Percentiles rank a stretch among this genome's conserved stretches.
These are phyloP conservation scores for Rhabdomys pumilio DNA, from an alignment of 2,797 vertebrate genomes.

Conservation along the genomic window DNA sequence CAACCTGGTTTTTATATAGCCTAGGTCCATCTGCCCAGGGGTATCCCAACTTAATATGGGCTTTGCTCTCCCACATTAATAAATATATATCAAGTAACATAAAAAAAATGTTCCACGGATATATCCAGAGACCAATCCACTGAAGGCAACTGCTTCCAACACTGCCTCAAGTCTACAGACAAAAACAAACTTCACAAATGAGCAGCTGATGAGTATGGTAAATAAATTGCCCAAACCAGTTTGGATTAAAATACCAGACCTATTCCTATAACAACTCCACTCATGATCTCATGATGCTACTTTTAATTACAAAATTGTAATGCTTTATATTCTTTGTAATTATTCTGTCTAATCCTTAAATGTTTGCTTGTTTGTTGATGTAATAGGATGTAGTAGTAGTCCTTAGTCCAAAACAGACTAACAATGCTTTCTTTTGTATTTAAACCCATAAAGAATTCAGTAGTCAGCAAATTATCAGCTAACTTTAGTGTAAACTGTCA, in stretches of 20 bases:
- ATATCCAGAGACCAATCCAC: not conserved
- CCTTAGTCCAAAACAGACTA: not conserved
- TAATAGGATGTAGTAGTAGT: not conserved
- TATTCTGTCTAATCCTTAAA: not conserved
- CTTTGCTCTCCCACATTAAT: not conserved
- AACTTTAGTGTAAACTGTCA: not conserved
- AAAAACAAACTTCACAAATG: not conserved
- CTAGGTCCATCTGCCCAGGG: not conserved
- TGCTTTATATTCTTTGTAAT: not conserved
- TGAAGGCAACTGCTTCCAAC: not conserved
- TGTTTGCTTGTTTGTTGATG: not conserved
- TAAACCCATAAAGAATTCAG: not conserved
- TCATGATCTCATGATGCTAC: not conserved
- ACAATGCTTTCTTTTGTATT: conserved; percentile 23
- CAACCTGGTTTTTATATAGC: not conserved
- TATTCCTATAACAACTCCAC: not conserved
- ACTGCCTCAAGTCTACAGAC: not conserved
- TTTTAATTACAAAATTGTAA: not conserved
- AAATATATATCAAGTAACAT: not conserved
- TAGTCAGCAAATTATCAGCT: not conserved
- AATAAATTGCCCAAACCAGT: not conserved
- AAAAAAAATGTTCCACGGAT: not conserved
- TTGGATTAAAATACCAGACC: conserved; percentile 31
- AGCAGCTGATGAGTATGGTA: not conserved
- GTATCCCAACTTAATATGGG: not conserved